Evolutionary conservation across 2,113 vertebrate species (phyloP), one percentile per base, ranked within the genome.

Genomic region (Mesocricetus auratus): DNA sequence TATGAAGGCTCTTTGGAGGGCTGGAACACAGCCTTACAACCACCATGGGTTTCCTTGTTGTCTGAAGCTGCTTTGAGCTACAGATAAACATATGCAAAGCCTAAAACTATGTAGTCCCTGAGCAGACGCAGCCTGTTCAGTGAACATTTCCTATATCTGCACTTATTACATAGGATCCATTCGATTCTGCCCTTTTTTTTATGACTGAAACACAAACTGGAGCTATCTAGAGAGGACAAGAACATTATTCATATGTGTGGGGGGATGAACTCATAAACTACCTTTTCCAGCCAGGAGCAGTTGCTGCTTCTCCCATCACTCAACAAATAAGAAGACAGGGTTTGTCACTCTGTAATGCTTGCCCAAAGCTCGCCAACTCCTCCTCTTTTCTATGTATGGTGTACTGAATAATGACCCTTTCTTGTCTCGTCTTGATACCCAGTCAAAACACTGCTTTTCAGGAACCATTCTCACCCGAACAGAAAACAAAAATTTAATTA

Each of bases 401-500:
- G 53, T 12, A 1, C 1, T 21, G 5, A 94, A 92, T 31, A 96
- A 81, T 78, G 56, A 78, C 45, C 24, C 42, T 68, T 50, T 85
- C 22, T 90, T 83, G n/a, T 86, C 31, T 53, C 21, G 77, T 86
- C 50, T 92, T 71, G 79, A 94, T 66, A 91, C 33, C 45, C 53
- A 31, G 89, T 93, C 21, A 78, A 96, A 93, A 93, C 62, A 86
- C 21, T 86, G 68, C 74, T 87, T 86, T 39, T 45, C 50, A 66
- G 62, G 56, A n/a, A 21, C 85, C 29, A 60, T 47, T 89, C 74
- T 81, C 50, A 91, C 78, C 42, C 26, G 33, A 58, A 62, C 86
- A 26, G 29, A 82, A 33, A 39, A 96, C 92, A 78, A 50, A 31
- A 53, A 71, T 69, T 47, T 85, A 89, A 90, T 69, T 94, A 78